phyloP scores from a whole-genome alignment of 1,140 invertebrate genomes.

The Nasonia longicornis region DNA sequence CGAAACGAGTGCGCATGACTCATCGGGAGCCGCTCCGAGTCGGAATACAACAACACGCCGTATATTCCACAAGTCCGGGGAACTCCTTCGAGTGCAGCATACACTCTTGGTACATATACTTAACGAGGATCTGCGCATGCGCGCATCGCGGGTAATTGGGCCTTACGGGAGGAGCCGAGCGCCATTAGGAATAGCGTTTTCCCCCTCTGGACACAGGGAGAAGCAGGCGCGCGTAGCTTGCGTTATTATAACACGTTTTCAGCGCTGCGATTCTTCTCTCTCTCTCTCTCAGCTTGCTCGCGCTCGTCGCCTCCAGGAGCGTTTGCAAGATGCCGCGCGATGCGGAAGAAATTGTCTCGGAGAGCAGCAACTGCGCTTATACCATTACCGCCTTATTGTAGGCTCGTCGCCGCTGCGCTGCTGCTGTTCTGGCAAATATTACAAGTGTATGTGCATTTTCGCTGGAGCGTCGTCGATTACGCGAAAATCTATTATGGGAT shows the following conservation, averaged over 20 bases:
- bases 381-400: background rate
- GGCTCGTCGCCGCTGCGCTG: too few relatives aligned
- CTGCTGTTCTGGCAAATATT: background rate
- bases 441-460: background rate
- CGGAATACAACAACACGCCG: background rate
- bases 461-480: background rate
- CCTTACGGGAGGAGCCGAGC: constrained; percentile 1
- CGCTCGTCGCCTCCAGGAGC: background rate
- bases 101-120: background rate
- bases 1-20: background rate
- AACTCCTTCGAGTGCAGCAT: background rate
- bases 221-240: background rate
- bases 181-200: background rate
- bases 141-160: background rate
- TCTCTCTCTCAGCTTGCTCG: background rate
- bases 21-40: too few relatives aligned
- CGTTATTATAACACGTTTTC: constrained; percentile 1
- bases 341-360: constrained; percentile 38
- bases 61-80: background rate
- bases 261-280: background rate
- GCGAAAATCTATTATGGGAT: constrained; percentile 10
- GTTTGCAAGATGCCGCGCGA: constrained; percentile 40
- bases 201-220: background rate
- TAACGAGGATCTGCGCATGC: constrained; percentile 1
- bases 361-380: background rate